A percentile compares a stretch with the other conserved stretches of the same genome.
These are phyloP conservation scores for Trichogramma evanescens DNA, from an alignment of 2,888 invertebrate genomes.

Conservation along the genomic window DNA sequence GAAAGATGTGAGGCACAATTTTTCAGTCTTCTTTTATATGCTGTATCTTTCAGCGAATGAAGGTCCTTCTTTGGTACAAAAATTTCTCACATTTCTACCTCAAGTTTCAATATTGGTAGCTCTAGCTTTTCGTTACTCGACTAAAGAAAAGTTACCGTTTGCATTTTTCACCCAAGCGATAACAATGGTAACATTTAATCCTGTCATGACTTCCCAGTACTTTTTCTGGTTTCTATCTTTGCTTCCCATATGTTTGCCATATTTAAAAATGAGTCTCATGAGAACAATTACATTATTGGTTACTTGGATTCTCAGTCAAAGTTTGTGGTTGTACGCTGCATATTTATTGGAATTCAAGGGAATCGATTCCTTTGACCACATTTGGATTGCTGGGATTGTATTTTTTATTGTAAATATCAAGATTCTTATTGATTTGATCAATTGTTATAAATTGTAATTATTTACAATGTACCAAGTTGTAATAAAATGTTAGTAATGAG, in stretches of 20 bases:
- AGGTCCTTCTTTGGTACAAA: conserved; percentile 54
- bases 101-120: conserved; percentile 62
- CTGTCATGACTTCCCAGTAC: conserved; percentile 95
- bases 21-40: conserved; percentile 90
- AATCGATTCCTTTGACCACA: conserved; percentile 69
- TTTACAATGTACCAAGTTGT: conserved; percentile 5
- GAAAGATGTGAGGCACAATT: conserved; percentile 88
- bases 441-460: conserved; percentile 23
- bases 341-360: conserved; percentile 88
- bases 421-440: conserved; percentile 56
- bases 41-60: conserved; percentile 70
- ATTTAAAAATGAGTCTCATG: conserved; percentile 54
- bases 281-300: conserved; percentile 50
- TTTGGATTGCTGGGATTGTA: conserved; percentile 77
- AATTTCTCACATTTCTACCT: conserved; percentile 58
- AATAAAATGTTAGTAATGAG: not conserved
- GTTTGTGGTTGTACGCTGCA: conserved; percentile 81
- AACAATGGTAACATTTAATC: conserved; percentile 86
- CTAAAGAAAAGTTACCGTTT: conserved; percentile 67
- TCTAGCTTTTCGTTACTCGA: conserved; percentile 59
- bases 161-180: conserved; percentile 78
- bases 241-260: conserved; percentile 73
- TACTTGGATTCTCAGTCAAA: conserved; percentile 69
- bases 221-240: conserved; percentile 93
- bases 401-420: conserved; percentile 80